phyloP scores from a whole-genome alignment of 2,113 vertebrate species.

The Rhizomys pruinosus region DNA sequence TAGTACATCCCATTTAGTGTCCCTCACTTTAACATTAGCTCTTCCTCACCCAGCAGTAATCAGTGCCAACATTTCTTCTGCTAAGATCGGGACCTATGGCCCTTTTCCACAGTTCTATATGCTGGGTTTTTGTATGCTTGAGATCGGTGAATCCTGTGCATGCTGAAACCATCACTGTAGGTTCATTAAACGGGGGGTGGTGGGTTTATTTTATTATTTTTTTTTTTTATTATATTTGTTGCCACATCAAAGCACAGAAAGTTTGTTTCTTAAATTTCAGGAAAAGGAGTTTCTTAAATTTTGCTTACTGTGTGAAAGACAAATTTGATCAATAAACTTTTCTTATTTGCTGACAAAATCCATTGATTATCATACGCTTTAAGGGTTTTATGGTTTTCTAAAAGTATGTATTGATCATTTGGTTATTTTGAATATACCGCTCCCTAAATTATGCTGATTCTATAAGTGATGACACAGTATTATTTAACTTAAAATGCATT shows the following conservation, averaged over 20 bases:
- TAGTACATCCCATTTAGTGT: too few species aligned
- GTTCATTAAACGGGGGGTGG: too few species aligned
- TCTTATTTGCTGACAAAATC: neutral
- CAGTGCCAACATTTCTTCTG: too few species aligned
- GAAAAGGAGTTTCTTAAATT: neutral
- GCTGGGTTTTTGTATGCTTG: too few species aligned
- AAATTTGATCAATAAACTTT: neutral
- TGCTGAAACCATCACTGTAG: too few species aligned
- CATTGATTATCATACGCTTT: neutral
- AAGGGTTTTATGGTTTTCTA: neutral
- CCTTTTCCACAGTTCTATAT: too few species aligned
- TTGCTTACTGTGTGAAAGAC: neutral
- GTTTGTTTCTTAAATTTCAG: neutral
- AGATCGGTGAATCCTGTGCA: too few species aligned
- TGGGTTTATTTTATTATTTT: too few species aligned
- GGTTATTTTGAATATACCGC: neutral
- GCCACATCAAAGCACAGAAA: neutral
- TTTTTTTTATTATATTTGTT: too few species aligned
- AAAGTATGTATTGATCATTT: neutral
- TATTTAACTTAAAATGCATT: slow-evolving; percentile 8
- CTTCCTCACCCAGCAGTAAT: too few species aligned
- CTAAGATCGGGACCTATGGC: too few species aligned
- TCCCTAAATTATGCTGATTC: neutral
- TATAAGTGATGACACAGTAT: neutral
- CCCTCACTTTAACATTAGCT: too few species aligned